Evolutionary conservation across 2,797 vertebrate species (phyloP).

Genomic region (Characodon lateralis): DNA sequence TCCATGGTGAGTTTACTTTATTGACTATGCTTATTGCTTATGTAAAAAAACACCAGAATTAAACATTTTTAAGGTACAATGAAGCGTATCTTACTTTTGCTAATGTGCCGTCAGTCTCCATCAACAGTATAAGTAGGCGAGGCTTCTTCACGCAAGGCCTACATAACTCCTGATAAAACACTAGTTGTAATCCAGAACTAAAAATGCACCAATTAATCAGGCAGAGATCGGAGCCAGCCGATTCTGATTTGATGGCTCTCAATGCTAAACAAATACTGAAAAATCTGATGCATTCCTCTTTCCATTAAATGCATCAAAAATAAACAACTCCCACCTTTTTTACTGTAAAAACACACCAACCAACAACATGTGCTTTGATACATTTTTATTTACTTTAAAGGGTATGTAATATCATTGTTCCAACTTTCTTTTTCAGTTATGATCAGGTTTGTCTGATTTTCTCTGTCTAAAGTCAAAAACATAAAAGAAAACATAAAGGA

Average conservation of each 20-base stretch:
- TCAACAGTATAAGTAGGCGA: conserved; percentile 35
- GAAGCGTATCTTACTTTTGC: conserved; percentile 24
- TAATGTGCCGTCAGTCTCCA: conserved; percentile 35
- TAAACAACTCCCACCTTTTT: neutral
- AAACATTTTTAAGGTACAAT: conserved; percentile 21
- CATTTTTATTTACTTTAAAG: neutral
- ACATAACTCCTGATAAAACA: conserved; percentile 4
- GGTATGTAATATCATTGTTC: neutral
- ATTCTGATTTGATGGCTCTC: neutral
- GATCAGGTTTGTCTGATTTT: neutral
- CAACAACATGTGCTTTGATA: neutral
- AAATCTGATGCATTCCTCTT: neutral
- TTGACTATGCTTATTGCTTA: neutral
- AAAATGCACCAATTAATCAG: neutral
- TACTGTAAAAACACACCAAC: neutral
- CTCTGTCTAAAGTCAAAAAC: neutral
- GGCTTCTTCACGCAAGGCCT: conserved; percentile 48
- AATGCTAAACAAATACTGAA: neutral
- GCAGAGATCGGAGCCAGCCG: neutral
- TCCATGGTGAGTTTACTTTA: conserved; percentile 86
- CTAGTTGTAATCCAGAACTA: neutral
- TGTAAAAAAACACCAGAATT: neutral
- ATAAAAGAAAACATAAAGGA: neutral
- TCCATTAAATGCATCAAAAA: neutral
- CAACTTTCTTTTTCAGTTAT: neutral